Conservation (phyloP, 2,797 vertebrate genomes). For the Falco peregrinus region DNA sequence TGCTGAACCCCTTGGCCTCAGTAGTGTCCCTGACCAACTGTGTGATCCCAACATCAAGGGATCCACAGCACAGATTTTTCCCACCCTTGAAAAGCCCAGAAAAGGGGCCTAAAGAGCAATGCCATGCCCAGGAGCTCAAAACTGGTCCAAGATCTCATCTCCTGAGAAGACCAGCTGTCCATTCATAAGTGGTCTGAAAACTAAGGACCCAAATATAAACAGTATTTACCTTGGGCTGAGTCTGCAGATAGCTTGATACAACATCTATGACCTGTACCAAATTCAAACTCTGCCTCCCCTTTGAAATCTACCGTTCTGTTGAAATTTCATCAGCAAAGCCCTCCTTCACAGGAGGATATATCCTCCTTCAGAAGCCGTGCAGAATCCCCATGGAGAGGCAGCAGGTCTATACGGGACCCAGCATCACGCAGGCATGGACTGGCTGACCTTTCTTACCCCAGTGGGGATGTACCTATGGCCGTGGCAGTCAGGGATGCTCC, state of each 20-base stretch:
- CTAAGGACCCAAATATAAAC: neutral
- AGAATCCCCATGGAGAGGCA: neutral
- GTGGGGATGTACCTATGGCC: neutral
- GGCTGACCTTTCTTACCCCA: neutral
- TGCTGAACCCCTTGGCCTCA: neutral
- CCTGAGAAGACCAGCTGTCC: neutral
- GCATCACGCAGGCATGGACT: accelerated
- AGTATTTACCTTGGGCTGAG: neutral
- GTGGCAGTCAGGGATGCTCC: neutral
- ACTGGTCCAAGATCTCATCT: neutral
- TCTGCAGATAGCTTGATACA: neutral
- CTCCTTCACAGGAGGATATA: neutral
- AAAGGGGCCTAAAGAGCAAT: neutral
- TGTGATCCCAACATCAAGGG: neutral
- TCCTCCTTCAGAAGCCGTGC: neutral
- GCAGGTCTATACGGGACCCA: neutral
- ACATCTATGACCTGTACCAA: neutral
- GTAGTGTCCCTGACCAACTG: neutral
- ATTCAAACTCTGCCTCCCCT: neutral
- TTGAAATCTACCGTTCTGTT: neutral
- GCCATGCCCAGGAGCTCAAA: neutral
- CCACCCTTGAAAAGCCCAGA: neutral
- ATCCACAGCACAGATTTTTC: neutral
- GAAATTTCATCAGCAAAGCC: neutral
- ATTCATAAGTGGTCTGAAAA: neutral